These are phyloP conservation scores for Anolis carolinensis DNA, from an alignment of 2,113 vertebrate species.

Conservation along the genomic window DNA sequence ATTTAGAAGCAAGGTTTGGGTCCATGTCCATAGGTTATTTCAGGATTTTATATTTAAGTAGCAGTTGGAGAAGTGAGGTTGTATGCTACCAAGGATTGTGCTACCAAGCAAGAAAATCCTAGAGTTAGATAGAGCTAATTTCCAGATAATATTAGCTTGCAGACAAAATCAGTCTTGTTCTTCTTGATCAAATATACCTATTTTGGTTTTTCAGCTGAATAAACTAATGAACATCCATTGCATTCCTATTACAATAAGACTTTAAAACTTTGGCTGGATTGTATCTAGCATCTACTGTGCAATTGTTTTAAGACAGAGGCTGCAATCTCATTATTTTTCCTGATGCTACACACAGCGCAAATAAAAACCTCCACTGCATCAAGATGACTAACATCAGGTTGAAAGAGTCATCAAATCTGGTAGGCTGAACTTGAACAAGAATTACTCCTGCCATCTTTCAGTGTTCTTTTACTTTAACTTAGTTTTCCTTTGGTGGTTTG, in stretches of 20 bases:
- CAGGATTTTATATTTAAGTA: conserved; percentile 16
- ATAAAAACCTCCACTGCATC: neutral
- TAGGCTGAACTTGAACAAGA: conserved; percentile 27
- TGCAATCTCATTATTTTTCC: neutral
- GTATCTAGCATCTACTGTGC: neutral
- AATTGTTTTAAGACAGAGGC: neutral
- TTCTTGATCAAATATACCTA: neutral
- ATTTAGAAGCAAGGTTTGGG: conserved; percentile 40
- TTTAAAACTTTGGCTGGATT: neutral
- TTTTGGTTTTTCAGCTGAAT: neutral
- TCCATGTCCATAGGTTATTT: conserved; percentile 15
- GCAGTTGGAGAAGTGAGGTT: too few species aligned
- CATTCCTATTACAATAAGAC: neutral
- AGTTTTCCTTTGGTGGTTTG: conserved; percentile 71
- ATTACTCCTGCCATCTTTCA: conserved; percentile 33
- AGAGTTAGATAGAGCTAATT: neutral
- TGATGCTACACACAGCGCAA: neutral
- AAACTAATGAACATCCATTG: neutral
- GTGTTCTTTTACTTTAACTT: conserved; percentile 57
- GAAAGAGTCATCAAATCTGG: conserved; percentile 1
- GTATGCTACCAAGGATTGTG: neutral
- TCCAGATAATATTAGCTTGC: neutral
- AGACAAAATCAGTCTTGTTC: neutral
- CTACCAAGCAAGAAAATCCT: neutral
- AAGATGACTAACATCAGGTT: neutral